Base-by-base conservation (phyloP, 1,140 invertebrate species). In the Drosophila sucinea region DNA sequence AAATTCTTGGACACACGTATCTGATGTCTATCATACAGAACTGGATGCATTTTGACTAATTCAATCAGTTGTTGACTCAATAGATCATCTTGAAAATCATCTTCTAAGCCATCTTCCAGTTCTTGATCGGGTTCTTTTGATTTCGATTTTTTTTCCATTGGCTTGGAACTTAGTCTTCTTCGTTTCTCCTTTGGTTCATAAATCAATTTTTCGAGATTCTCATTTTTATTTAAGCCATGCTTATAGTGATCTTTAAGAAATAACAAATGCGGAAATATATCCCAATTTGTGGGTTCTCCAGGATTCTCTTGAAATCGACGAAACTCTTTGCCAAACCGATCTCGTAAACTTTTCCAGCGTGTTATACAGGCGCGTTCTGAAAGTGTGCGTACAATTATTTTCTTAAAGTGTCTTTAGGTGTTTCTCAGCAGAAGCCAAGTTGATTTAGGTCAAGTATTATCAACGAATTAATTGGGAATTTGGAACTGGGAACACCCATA, bases 191-290 rank as follows among this genome's bases (percentile, higher is more conserved):
- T 67, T 0, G 85, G 83, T 30, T 77, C 76, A 41, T 90, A 87
- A 35, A 77, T 90, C 57, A 91, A 80, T 0, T 71, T 64, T 7
- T 85, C 84, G 17, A 89, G 62, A 29, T 68, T 78, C 17, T 89
- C 81, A 32, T 89, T 68, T 40, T 68, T 77, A 0, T 66, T 78
- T 33, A 72, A 60, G 3, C 90, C 90, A 0, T 90, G 86, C 29
- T 91, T 91, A 51, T 91, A 90, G 67, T 91, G 90, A 65, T 91
- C 77, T 33, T 86, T 90, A 0, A 91, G 70, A 17, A 91, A 91
- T 3, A 90, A 61, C 58, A 91, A 61, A 1, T 80, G 77, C 4
- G 79, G 86, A 47, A 91, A 91, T 69, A 91, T 89, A 25, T 91
- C 90, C 90, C 90, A 91, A 47, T 81, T 84, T 2, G 83, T 90